phyloP scores from a whole-genome alignment of 2,797 vertebrate genomes.

The Pangasius krempfi region DNA sequence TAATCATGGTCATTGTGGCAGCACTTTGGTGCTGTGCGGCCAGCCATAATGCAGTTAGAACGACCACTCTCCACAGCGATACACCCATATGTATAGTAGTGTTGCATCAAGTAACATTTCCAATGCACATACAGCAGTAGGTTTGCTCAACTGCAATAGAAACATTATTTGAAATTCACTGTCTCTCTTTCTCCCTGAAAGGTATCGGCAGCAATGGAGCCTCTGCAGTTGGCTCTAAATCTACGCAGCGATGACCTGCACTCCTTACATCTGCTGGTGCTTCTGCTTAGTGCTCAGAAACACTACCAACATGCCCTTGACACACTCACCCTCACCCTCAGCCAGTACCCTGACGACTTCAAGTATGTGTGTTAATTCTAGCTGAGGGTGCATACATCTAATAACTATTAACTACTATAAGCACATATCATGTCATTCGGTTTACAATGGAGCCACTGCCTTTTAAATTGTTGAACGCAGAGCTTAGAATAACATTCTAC shows the following conservation, averaged over 20 bases:
- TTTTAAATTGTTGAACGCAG: neutral
- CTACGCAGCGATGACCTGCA: slow-evolving; percentile 83
- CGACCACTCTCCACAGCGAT: neutral
- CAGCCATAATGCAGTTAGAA: neutral
- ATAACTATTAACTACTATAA: neutral
- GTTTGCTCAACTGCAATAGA: neutral
- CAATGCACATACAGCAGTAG: neutral
- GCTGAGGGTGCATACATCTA: neutral
- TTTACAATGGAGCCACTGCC: neutral
- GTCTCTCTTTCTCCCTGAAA: slow-evolving; percentile 57
- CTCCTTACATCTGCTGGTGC: slow-evolving; percentile 89
- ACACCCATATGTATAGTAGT: neutral
- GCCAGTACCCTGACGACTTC: slow-evolving; percentile 91
- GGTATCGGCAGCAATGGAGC: slow-evolving; percentile 89
- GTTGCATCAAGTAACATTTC: neutral
- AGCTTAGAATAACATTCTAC: neutral
- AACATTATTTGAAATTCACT: neutral
- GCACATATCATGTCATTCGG: neutral
- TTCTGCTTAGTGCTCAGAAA: slow-evolving; percentile 96
- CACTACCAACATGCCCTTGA: slow-evolving; percentile 89
- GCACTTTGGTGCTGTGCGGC: neutral
- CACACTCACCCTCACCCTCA: slow-evolving; percentile 85
- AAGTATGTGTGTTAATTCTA: slow-evolving; percentile 74
- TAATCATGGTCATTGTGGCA: neutral
- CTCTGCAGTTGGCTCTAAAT: slow-evolving; percentile 84